Evolutionary conservation across 2,888 invertebrate genomes (phyloP).

Genomic region (Listrodromus nycthemerus): DNA sequence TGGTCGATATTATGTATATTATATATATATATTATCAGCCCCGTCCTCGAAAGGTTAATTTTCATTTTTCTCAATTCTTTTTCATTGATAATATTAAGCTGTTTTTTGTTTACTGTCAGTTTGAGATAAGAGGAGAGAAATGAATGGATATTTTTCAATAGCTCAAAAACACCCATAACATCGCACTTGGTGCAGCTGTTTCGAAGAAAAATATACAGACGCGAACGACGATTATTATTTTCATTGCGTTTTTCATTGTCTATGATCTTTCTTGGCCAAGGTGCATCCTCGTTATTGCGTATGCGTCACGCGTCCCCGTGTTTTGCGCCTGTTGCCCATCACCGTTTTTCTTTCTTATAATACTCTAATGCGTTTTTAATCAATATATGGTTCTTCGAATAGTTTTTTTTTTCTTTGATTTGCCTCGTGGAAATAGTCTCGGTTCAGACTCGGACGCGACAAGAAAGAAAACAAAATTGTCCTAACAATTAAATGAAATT

Average conservation of each 20-base stretch:
- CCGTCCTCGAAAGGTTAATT: too few species aligned
- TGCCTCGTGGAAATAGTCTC: neutral
- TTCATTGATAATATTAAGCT: neutral
- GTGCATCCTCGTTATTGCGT: conserved; percentile 73
- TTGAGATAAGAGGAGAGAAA: neutral
- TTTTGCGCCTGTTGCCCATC: conserved; percentile 68
- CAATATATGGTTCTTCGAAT: conserved; percentile 10
- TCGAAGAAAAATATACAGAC: conserved; percentile 20
- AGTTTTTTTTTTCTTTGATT: conserved; percentile 13
- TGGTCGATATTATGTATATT: too few species aligned
- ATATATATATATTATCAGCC: too few species aligned
- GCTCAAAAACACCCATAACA: conserved; percentile 21
- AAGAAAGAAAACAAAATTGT: conserved; percentile 42
- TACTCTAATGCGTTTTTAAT: conserved; percentile 1
- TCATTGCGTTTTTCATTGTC: conserved; percentile 55
- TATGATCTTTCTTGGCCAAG: conserved; percentile 66
- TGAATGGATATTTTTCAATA: conserved; percentile 19
- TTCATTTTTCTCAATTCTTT: too few species aligned
- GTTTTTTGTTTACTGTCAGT: neutral
- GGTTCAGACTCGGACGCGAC: neutral
- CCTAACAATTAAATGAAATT: conserved; percentile 64
- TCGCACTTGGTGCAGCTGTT: conserved; percentile 12
- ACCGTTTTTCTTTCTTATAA: conserved; percentile 31
- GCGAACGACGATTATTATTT: conserved; percentile 34
- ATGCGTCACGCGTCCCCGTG: conserved; percentile 71